phyloP scores from a whole-genome alignment of 1,140 invertebrate species.

The Lepidurus packardi region DNA sequence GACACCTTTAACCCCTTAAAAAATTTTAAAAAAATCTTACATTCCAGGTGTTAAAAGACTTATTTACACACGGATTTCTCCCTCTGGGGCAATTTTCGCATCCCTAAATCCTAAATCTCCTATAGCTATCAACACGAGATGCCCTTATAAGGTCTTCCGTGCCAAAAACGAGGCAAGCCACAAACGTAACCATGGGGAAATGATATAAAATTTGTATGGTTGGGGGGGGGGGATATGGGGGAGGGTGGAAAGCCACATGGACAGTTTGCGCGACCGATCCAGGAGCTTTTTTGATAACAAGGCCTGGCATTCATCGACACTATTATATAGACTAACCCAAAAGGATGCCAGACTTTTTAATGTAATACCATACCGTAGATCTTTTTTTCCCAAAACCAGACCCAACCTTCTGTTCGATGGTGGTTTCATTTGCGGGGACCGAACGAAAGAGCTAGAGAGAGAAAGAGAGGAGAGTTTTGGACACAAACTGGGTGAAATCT shows the following conservation, averaged over 20 bases:
- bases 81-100: background rate
- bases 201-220: background rate
- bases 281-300: slow-evolving; percentile 7
- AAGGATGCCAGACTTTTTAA: slow-evolving; percentile 2
- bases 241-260: background rate
- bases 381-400: background rate
- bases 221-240: background rate
- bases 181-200: background rate
- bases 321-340: background rate
- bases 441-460: background rate
- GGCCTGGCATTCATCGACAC: slow-evolving; percentile 4
- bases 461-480: background rate
- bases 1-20: background rate
- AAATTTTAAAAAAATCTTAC: background rate
- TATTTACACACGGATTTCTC: background rate
- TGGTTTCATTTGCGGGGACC: background rate
- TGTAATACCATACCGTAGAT: background rate
- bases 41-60: background rate
- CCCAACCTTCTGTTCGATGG: slow-evolving; percentile 24
- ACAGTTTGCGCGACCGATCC: background rate
- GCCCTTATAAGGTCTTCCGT: background rate
- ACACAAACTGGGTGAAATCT: slow-evolving; percentile 11
- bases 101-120: background rate
- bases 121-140: background rate
- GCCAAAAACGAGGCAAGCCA: background rate